Percentiles rank a stretch among this genome's conserved stretches.
phyloP scores from a whole-genome alignment of 2,797 vertebrate species.

The Odontamblyopus lacepedii region DNA sequence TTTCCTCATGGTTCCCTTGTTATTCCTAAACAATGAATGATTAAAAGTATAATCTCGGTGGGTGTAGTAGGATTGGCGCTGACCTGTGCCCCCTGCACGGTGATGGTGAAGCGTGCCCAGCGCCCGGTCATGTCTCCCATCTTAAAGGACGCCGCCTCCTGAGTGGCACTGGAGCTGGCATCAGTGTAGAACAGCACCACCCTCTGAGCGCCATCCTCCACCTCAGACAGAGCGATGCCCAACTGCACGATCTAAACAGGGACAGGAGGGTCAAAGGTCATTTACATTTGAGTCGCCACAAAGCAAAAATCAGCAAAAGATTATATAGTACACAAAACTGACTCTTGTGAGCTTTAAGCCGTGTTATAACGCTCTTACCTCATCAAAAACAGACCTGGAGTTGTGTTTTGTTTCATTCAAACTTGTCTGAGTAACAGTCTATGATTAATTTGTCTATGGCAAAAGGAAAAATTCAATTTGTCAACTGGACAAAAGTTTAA shows the following conservation, averaged over 20 bases:
- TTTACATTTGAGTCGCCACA: not conserved
- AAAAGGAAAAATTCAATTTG: too few species aligned
- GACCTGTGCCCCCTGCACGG: constrained; percentile 80
- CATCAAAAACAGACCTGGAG: too few species aligned
- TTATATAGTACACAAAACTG: too few species aligned
- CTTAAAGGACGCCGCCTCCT: constrained; percentile 87
- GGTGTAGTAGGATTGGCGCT: not conserved
- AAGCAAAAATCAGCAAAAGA: not conserved
- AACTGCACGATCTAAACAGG: constrained; percentile 80
- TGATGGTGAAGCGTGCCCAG: constrained; percentile 88
- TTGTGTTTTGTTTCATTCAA: too few species aligned
- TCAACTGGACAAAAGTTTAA: too few species aligned
- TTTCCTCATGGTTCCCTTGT: too few species aligned
- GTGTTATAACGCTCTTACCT: too few species aligned
- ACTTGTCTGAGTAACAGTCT: too few species aligned
- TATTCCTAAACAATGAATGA: too few species aligned
- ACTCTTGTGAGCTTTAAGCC: too few species aligned
- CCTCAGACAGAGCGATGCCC: constrained; percentile 84
- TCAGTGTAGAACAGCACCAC: constrained; percentile 91
- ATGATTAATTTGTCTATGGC: too few species aligned
- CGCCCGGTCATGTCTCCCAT: constrained; percentile 88
- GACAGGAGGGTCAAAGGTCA: not conserved
- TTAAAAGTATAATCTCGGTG: not conserved
- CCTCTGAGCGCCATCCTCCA: constrained; percentile 86
- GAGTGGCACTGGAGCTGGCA: constrained; percentile 76